A percentile compares a stretch with the other conserved stretches of the same genome.
Conservation (phyloP, 2,797 vertebrate genomes). For the Paguma larvata region DNA sequence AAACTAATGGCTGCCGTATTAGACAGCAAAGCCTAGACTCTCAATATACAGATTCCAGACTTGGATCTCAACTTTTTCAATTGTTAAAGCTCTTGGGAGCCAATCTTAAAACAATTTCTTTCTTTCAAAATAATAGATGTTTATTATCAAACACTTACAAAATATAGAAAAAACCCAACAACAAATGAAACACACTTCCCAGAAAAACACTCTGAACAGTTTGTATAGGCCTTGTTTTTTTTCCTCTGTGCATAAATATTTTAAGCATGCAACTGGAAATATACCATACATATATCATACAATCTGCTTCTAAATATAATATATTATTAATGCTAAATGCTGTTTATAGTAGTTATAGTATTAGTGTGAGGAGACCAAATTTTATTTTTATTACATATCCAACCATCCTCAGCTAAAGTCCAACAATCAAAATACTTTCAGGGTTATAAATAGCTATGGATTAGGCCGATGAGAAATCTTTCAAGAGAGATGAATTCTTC, state of each 20-base stretch:
- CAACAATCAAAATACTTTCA: conserved; percentile 45
- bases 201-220: conserved; percentile 29
- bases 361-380: conserved; percentile 54
- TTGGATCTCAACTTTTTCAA: background rate
- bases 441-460: conserved; percentile 30
- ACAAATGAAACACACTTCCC: conserved; percentile 40
- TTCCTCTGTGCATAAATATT: conserved; percentile 66
- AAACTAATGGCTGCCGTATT: background rate
- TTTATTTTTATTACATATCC: conserved; percentile 63
- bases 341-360: conserved; percentile 68
- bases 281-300: conserved; percentile 53
- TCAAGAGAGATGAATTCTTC: conserved; percentile 36
- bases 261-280: conserved; percentile 71
- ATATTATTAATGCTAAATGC: conserved; percentile 74
- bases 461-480: conserved; percentile 41
- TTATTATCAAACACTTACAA: conserved; percentile 59
- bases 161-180: background rate
- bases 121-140: conserved; percentile 14
- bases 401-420: conserved; percentile 35
- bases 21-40: background rate
- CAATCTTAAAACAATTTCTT: background rate
- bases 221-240: background rate
- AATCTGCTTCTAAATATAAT: conserved; percentile 68
- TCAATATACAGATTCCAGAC: background rate
- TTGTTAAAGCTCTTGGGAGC: background rate